A percentile compares a stretch with the other conserved stretches of the same genome.
Conservation (phyloP, 2,888 invertebrate species). For the Euspilapteryx auroguttella region DNA sequence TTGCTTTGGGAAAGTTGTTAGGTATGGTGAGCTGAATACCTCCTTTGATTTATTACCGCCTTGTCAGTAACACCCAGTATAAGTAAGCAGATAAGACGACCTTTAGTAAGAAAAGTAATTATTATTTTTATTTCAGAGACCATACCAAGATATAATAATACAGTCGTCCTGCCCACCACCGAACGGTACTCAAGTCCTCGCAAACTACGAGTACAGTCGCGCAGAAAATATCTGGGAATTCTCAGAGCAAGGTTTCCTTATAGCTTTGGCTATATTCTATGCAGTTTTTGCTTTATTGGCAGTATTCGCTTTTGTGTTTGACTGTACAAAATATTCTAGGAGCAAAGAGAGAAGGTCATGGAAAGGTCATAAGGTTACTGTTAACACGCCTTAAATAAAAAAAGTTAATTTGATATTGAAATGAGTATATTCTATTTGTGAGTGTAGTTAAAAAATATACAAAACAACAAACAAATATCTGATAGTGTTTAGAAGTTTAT, state of each 20-base stretch:
- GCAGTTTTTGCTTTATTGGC: slow-evolving; percentile 62
- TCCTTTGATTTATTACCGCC: too few species aligned
- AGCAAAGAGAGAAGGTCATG: slow-evolving; percentile 48
- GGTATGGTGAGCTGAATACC: too few species aligned
- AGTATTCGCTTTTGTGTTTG: slow-evolving; percentile 63
- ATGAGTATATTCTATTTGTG: too few species aligned
- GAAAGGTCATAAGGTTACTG: slow-evolving; percentile 57
- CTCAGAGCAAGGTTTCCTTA: slow-evolving; percentile 56
- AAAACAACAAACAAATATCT: too few species aligned
- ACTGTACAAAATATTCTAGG: slow-evolving; percentile 56
- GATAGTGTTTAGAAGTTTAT: too few species aligned
- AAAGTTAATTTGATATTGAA: too few species aligned
- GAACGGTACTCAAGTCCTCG: slow-evolving; percentile 73
- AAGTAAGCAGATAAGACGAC: too few species aligned
- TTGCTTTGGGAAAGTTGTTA: too few species aligned
- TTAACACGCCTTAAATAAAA: slow-evolving; percentile 64
- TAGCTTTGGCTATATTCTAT: slow-evolving; percentile 65
- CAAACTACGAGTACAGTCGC: slow-evolving; percentile 39
- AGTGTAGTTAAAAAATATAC: too few species aligned
- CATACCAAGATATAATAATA: slow-evolving; percentile 85
- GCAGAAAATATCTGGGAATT: slow-evolving; percentile 46
- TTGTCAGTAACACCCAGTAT: too few species aligned
- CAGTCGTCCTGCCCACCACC: slow-evolving; percentile 80
- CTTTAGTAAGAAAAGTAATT: too few species aligned
- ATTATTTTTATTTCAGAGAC: slow-evolving; percentile 61